A percentile compares a stretch with the other conserved stretches of the same genome.
Conservation (phyloP, 2,888 invertebrate genomes). For the Pseudococcus viburni region DNA sequence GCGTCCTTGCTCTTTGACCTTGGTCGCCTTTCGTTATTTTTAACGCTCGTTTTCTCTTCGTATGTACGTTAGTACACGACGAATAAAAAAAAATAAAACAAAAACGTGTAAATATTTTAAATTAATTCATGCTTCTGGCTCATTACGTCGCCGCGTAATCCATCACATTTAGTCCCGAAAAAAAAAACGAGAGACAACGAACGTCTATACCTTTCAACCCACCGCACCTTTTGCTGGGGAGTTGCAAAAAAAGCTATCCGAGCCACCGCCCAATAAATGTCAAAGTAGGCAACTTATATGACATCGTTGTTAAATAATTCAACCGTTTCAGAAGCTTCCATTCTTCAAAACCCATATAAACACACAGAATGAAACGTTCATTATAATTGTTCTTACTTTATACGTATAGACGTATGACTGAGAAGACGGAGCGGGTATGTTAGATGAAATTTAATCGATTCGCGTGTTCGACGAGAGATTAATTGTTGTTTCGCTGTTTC, state of each 20-base stretch:
- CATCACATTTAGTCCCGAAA: slow-evolving; percentile 6
- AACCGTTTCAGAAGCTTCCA: slow-evolving; percentile 7
- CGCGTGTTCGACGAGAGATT: slow-evolving; percentile 32
- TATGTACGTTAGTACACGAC: not conserved
- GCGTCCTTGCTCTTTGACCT: slow-evolving; percentile 36
- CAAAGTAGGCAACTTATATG: slow-evolving; percentile 30
- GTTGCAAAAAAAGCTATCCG: not conserved
- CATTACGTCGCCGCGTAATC: slow-evolving; percentile 18
- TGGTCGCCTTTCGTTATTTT: slow-evolving; percentile 47
- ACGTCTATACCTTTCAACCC: not conserved
- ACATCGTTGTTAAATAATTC: slow-evolving; percentile 31
- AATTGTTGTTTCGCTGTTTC: not conserved
- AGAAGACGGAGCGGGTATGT: not conserved
- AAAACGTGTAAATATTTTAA: slow-evolving; percentile 22
- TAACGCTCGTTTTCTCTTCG: not conserved
- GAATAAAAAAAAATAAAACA: not conserved
- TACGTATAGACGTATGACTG: not conserved
- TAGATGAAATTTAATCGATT: slow-evolving; percentile 22
- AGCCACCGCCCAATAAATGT: slow-evolving; percentile 40
- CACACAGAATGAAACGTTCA: slow-evolving; percentile 22
- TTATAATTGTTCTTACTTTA: slow-evolving; percentile 15
- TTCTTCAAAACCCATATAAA: not conserved
- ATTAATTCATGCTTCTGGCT: slow-evolving; percentile 35
- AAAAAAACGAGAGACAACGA: not conserved
- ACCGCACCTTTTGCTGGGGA: not conserved